Evolutionary conservation across 2,888 invertebrate species (phyloP).

Genomic region (Sminthurinus aureus): DNA sequence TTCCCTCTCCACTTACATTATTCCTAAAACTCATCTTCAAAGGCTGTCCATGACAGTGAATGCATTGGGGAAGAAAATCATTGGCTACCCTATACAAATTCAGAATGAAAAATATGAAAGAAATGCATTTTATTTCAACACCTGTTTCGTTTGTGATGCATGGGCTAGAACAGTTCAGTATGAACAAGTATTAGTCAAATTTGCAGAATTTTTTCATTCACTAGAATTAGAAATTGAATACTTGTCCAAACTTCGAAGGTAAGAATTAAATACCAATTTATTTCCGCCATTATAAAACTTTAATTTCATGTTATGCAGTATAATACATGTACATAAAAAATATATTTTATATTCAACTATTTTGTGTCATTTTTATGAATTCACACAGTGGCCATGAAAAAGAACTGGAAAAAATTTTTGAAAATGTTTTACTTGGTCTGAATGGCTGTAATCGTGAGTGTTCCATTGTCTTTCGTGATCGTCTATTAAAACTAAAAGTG

Average conservation of each 20-base stretch:
- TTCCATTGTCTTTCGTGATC: slow-evolving; percentile 61
- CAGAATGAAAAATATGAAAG: slow-evolving; percentile 87
- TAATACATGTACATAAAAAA: too few species aligned
- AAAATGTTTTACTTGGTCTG: slow-evolving; percentile 61
- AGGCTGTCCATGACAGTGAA: slow-evolving; percentile 90
- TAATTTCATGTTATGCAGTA: too few species aligned
- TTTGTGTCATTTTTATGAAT: too few species aligned
- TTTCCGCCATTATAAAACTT: too few species aligned
- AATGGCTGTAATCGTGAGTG: slow-evolving; percentile 46
- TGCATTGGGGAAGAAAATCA: slow-evolving; percentile 82
- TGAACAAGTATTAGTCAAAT: slow-evolving; percentile 92
- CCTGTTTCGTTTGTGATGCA: slow-evolving; percentile 93
- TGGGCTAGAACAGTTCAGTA: slow-evolving; percentile 90
- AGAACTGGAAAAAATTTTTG: slow-evolving; percentile 74
- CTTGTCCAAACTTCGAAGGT: slow-evolving; percentile 71
- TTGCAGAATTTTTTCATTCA: slow-evolving; percentile 80
- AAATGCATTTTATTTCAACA: slow-evolving; percentile 94
- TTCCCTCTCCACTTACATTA: slow-evolving; percentile 91
- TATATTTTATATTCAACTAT: too few species aligned
- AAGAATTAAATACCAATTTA: too few species aligned
- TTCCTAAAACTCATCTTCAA: slow-evolving; percentile 91
- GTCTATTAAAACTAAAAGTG: slow-evolving; percentile 86
- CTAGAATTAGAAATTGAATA: slow-evolving; percentile 87
- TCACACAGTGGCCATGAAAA: slow-evolving; percentile 64
- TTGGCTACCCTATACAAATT: slow-evolving; percentile 91